These are phyloP conservation scores for Macheiramphus alcinus DNA, from an alignment of 2,113 vertebrate genomes.

Conservation along the genomic window DNA sequence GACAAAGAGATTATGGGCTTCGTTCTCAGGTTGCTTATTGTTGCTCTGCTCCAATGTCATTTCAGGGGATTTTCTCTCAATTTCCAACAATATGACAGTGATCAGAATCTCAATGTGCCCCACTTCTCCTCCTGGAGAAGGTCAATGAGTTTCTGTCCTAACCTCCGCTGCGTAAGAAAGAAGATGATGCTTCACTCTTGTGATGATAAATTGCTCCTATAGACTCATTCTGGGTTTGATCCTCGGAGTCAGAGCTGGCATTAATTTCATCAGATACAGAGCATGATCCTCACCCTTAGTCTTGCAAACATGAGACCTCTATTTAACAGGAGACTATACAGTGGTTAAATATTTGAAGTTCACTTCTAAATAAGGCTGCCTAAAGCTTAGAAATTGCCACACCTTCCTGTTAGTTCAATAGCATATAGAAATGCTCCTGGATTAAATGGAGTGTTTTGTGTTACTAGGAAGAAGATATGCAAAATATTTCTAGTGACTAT, in stretches of 20 bases:
- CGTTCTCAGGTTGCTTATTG: background rate
- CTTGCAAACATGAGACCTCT: background rate
- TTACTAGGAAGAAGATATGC: background rate
- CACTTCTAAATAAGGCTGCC: background rate
- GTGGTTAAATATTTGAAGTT: background rate
- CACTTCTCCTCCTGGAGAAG: background rate
- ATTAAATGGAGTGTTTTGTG: background rate
- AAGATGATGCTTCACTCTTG: background rate
- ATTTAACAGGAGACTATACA: background rate
- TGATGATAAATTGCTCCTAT: background rate
- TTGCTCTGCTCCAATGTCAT: background rate
- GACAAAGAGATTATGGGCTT: slow-evolving; percentile 19
- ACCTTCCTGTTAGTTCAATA: background rate
- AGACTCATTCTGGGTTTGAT: background rate
- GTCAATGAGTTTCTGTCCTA: slow-evolving; percentile 9
- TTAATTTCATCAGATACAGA: background rate
- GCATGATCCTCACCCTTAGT: background rate
- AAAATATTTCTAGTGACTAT: background rate
- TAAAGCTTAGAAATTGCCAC: background rate
- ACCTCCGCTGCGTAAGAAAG: background rate
- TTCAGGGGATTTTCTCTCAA: slow-evolving; percentile 13
- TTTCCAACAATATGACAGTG: background rate
- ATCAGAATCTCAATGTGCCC: slow-evolving; percentile 11
- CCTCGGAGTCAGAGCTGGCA: background rate
- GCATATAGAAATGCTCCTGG: background rate